phyloP scores from a whole-genome alignment of 1,140 invertebrate genomes.

The Callitettix versicolor region DNA sequence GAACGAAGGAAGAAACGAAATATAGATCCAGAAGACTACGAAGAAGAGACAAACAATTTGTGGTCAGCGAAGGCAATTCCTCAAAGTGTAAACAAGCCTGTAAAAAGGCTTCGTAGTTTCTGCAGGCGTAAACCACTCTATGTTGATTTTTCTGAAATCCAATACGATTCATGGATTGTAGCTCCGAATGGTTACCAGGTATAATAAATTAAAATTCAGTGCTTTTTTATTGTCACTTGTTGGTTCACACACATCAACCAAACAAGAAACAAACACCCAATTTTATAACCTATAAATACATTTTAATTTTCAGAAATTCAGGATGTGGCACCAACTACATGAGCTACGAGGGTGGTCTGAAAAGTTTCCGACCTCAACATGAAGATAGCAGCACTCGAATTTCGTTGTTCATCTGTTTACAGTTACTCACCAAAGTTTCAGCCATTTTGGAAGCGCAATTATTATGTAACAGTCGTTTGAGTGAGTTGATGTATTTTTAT shows the following conservation, averaged over 20 bases:
- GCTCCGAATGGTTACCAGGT: slow-evolving; percentile 50
- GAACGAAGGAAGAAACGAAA: slow-evolving; percentile 23
- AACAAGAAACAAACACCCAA: neutral
- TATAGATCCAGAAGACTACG: slow-evolving; percentile 27
- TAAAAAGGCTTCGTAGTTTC: slow-evolving; percentile 32
- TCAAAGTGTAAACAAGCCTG: slow-evolving; percentile 9
- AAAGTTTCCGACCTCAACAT: too few relatives aligned
- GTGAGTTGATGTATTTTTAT: too few relatives aligned
- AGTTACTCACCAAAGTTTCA: too few relatives aligned
- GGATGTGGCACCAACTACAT: neutral
- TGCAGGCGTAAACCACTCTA: slow-evolving; percentile 45
- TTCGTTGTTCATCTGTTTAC: too few relatives aligned
- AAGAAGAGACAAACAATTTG: slow-evolving; percentile 24
- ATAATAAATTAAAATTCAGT: too few relatives aligned
- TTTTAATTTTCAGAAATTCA: neutral
- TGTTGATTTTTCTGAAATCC: slow-evolving; percentile 48
- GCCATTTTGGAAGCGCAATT: too few relatives aligned
- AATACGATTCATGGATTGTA: slow-evolving; percentile 54
- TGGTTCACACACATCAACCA: neutral
- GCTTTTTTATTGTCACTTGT: neutral
- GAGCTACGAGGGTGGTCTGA: too few relatives aligned
- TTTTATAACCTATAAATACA: neutral
- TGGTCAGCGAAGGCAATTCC: neutral
- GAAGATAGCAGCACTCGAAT: too few relatives aligned
- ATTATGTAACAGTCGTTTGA: too few relatives aligned